A percentile compares a stretch with the other conserved stretches of the same genome.
These are phyloP conservation scores for Macropis europaea DNA, from an alignment of 2,888 invertebrate species.

Conservation along the genomic window DNA sequence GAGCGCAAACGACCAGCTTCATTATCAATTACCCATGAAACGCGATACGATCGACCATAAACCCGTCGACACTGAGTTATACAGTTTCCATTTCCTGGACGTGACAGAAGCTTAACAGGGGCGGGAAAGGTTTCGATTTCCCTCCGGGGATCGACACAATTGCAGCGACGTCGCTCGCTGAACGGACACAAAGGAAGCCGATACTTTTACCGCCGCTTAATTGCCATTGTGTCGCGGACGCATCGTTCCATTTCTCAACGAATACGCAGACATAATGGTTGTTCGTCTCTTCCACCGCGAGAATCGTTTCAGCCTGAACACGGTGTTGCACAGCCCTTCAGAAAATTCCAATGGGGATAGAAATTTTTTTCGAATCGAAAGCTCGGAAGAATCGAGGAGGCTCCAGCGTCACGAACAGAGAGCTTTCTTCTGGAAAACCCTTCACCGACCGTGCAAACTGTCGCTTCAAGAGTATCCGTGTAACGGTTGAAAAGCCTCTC, in stretches of 20 bases:
- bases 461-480: conserved; percentile 10
- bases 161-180: conserved; percentile 6
- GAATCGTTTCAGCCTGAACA: no score
- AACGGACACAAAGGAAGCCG: neutral
- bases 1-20: conserved; percentile 11
- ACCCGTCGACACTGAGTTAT: conserved; percentile 5
- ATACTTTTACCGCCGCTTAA: conserved; percentile 5
- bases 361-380: no score
- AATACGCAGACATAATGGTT: no score
- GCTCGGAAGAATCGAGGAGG: no score
- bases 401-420: no score
- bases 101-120: conserved; percentile 29
- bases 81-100: conserved; percentile 22
- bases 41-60: conserved; percentile 19
- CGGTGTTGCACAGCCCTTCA: no score
- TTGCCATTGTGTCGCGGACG: neutral
- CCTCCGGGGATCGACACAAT: conserved; percentile 29
- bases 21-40: conserved; percentile 28
- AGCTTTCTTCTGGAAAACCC: neutral
- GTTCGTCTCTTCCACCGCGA: neutral
- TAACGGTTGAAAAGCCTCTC: conserved; percentile 6
- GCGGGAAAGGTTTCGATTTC: conserved; percentile 31
- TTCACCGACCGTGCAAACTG: neutral
- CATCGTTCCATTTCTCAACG: neutral
- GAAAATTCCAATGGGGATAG: neutral